Evolutionary conservation across 2,113 vertebrate genomes (phyloP).

Genomic region (Stomatorhinus ivindoensis): DNA sequence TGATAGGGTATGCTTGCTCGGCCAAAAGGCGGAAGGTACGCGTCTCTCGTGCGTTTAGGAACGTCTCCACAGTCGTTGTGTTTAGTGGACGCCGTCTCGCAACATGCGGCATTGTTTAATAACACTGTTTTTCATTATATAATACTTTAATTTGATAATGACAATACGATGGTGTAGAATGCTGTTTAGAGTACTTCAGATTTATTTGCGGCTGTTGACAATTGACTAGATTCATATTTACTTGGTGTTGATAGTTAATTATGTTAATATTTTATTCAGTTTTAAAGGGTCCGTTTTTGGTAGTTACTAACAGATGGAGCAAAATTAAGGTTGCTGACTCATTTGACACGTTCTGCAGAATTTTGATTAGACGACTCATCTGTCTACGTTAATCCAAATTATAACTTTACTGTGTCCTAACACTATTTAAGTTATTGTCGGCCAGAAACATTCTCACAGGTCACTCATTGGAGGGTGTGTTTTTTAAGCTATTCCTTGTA

Average conservation of each 20-base stretch:
- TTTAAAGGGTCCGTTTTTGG: not conserved
- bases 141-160: not conserved
- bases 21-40: not conserved
- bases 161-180: not conserved
- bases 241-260: not conserved
- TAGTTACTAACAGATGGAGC: not conserved
- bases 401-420: not conserved
- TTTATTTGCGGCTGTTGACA: not conserved
- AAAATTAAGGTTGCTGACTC: not conserved
- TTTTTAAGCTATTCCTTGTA: not conserved
- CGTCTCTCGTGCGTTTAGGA: not conserved
- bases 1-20: not conserved
- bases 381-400: not conserved
- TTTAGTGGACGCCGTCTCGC: not conserved
- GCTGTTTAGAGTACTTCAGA: not conserved
- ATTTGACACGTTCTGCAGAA: not conserved
- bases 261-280: not conserved
- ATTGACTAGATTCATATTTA: not conserved
- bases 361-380: not conserved
- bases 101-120: not conserved
- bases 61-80: not conserved
- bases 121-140: not conserved
- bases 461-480: not conserved
- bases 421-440: not conserved
- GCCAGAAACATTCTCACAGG: not conserved